Conservation (phyloP, 2,113 vertebrate species). For the Bujurquina vittata region DNA sequence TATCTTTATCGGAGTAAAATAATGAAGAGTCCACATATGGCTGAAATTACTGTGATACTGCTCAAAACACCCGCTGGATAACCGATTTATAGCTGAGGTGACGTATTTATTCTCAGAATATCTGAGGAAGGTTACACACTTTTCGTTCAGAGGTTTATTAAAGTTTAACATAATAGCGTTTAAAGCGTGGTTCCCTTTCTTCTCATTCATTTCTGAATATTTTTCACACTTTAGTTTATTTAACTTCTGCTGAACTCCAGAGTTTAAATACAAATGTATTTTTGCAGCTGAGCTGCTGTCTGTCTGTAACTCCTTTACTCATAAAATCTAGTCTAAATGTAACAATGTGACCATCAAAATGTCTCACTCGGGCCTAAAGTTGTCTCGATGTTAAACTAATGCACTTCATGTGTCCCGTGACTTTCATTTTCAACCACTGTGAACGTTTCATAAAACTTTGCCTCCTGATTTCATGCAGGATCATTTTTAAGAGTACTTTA, state of each 20-base stretch:
- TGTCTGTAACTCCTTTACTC: neutral
- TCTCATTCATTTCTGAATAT: neutral
- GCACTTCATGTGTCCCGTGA: too few species aligned
- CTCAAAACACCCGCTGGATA: constrained; percentile 28
- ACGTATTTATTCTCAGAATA: constrained; percentile 15
- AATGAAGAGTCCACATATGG: neutral
- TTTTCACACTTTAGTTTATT: neutral
- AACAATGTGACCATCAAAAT: neutral
- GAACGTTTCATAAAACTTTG: too few species aligned
- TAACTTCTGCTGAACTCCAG: neutral
- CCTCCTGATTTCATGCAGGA: too few species aligned
- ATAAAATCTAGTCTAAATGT: constrained; percentile 26
- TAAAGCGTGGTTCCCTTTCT: neutral
- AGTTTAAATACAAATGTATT: neutral
- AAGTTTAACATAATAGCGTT: neutral
- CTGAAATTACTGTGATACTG: constrained; percentile 32
- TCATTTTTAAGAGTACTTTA: too few species aligned
- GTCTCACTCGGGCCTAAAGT: constrained; percentile 24
- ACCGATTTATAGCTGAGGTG: constrained; percentile 26
- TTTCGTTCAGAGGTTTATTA: neutral
- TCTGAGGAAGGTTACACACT: neutral
- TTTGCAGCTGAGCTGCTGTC: too few species aligned
- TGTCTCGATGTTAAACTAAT: neutral
- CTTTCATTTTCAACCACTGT: too few species aligned
- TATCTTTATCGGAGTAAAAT: constrained; percentile 11